Evolutionary conservation across 2,888 invertebrate species (phyloP).

Genomic region (Caradrina kadenii): DNA sequence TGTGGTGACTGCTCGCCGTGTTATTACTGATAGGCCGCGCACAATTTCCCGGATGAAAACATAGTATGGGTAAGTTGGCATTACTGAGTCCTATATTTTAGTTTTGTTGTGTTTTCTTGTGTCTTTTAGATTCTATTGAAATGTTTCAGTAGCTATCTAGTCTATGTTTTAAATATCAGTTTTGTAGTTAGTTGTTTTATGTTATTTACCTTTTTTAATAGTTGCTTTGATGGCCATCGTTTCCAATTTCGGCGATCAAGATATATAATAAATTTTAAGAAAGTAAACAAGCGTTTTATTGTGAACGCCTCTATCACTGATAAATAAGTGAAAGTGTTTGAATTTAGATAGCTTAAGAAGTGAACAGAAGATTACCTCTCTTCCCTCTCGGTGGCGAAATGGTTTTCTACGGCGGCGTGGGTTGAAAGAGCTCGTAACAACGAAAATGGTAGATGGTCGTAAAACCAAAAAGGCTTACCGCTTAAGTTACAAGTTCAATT

Average conservation of each 20-base stretch:
- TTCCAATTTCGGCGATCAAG: conserved; percentile 44
- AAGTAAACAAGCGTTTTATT: conserved; percentile 53
- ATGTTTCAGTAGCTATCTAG: not conserved
- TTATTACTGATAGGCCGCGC: conserved; percentile 68
- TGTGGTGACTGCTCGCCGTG: conserved; percentile 78
- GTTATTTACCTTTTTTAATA: not conserved
- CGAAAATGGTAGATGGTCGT: conserved; percentile 59
- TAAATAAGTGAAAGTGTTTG: conserved; percentile 58
- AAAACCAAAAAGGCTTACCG: conserved; percentile 55
- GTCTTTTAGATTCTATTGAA: conserved; percentile 11
- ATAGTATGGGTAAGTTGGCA: conserved; percentile 69
- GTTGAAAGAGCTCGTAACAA: conserved; percentile 58
- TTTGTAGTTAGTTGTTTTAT: conserved; percentile 8
- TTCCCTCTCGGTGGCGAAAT: conserved; percentile 66
- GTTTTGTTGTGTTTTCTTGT: conserved; percentile 28
- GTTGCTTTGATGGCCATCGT: conserved; percentile 9
- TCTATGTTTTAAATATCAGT: not conserved
- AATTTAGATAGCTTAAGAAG: conserved; percentile 49
- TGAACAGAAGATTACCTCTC: conserved; percentile 56
- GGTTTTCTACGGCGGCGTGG: conserved; percentile 67
- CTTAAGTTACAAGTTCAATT: conserved; percentile 35
- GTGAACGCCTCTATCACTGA: conserved; percentile 33
- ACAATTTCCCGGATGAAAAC: conserved; percentile 53
- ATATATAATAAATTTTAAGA: conserved; percentile 45
- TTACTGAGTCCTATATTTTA: conserved; percentile 11